Evolutionary conservation across 92 coral and sea anemone genomes (phyloP).

Genomic region (Siderastrea siderea): DNA sequence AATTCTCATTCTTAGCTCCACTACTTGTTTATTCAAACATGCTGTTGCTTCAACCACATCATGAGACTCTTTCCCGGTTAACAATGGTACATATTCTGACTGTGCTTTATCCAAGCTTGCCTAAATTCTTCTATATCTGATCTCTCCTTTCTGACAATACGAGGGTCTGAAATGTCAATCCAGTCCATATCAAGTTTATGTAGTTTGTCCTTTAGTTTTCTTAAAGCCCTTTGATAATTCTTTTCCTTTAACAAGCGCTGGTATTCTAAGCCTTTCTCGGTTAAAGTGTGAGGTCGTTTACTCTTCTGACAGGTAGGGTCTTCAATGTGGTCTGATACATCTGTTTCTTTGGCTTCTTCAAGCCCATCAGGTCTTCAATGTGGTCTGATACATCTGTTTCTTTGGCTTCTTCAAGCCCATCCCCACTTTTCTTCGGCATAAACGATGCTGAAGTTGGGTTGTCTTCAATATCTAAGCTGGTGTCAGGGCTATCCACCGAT

Average conservation of each 20-base stretch:
- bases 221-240: not conserved
- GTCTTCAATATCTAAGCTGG: not conserved
- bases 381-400: too few species aligned
- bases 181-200: not conserved
- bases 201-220: not conserved
- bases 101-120: not conserved
- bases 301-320: not conserved
- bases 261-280: not conserved
- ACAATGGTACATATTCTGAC: not conserved
- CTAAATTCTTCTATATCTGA: not conserved
- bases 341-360: too few species aligned
- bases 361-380: too few species aligned
- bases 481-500: not conserved
- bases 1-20: conserved; percentile 7
- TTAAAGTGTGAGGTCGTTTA: conserved; percentile 7
- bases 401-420: too few species aligned
- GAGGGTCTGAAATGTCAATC: not conserved
- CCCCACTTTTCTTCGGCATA: too few species aligned
- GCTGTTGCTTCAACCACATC: not conserved
- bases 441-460: not conserved
- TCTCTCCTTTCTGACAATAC: not conserved
- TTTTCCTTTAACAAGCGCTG: not conserved
- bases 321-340: too few species aligned
- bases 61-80: not conserved
- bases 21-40: conserved; percentile 2